Evolutionary conservation across 2,888 invertebrate genomes (phyloP), one percentile per base, ranked within the genome.

Genomic region (Parapristionchus giblindavisi): DNA sequence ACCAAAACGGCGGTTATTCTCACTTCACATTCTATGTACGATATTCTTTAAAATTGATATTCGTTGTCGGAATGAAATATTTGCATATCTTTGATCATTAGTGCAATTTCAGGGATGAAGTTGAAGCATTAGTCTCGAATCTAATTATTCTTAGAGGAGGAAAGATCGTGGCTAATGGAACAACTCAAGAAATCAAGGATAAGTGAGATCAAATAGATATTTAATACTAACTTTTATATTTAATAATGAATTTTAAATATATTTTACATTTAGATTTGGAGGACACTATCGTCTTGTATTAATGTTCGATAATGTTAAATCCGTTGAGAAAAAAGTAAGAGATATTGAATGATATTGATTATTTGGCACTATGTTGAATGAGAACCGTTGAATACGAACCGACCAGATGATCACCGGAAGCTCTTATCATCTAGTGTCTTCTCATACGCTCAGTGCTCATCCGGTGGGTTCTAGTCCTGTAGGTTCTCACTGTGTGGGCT

Each of bases 1-100:
- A 61, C 75, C n/a, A 51, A 75, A 21, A 76, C 76, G 1, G 81
- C 90, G 29, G 89, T 90, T 40, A 86, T 91, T 17, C 86, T 91
- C n/a, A 90, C 90, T 5, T 90, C 90, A 3, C 90, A 91, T 85
- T 89, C 79, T 58, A 87, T 87, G 87, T 71, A 5, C 24, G 63
- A 27, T 3, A 43, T 43, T 43, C 43, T 8, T 4, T 21, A n/a
- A 38, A 24, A 32, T 34, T 17, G 21, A 21, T 58, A 8, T 1
- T 17, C 21, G 2, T 34, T 58, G 21, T 58, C 27, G 8, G 2
- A 34, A 58, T 32, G 36, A 58, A 32, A 52, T n/a, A n/a, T 6
- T 52, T 52, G n/a, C 17, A 4, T 8, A 11, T 36, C 36, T 21
- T 1, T 21, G 5, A 63, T 5, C 5, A n/a, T 11, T 27, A 40